Base-by-base conservation (phyloP, 2,888 invertebrate species). In the Amphipoea lucens region DNA sequence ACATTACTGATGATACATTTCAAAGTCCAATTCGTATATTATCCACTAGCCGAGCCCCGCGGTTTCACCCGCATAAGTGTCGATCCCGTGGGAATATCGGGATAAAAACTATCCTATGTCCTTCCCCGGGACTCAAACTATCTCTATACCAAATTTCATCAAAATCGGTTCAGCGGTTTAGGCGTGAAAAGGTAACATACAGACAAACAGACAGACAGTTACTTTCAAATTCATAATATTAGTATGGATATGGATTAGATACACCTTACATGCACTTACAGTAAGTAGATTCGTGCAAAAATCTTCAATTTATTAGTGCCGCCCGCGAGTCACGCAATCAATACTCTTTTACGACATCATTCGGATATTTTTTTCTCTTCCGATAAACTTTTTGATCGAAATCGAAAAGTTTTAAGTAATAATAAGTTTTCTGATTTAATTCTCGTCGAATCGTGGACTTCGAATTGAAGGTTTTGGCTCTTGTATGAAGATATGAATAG, bases 401-500 rank as follows among this genome's bases (percentile, higher is more conserved):
- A 86, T 71, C 76, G 48, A 70, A 84, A 84, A 80, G 74, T 70
- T 70, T 70, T 20, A 69, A 54, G 65, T 73, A 73, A 63, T 72
- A 77, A 73, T 73, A 85, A 76, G 72, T 76, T 85, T 81, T 79
- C 60, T 75, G 73, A 73, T 81, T 76, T 81, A 54, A 83, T 85
- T 76, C 57, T 42, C 54, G 14, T 36, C 62, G 60, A 57, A 67
- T 74, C 40, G 54, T 29, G 45, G 51, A 63, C 62, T 60, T 63
- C 65, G 45, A 72, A 65, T 69, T 20, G 51, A 57, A 60, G 42
- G 51, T 70, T 68, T 70, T 6, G 45, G 7, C 57, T 40, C 9
- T 54, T 40, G 14, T 71, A 45, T 36, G n/a, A 57, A 57, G n/a
- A 57, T 57, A 60, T 65, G 60, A 51, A 7, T 29, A 29, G 57